Base-by-base conservation (phyloP, 2,888 invertebrate species). In the Philopedon plagiatum region DNA sequence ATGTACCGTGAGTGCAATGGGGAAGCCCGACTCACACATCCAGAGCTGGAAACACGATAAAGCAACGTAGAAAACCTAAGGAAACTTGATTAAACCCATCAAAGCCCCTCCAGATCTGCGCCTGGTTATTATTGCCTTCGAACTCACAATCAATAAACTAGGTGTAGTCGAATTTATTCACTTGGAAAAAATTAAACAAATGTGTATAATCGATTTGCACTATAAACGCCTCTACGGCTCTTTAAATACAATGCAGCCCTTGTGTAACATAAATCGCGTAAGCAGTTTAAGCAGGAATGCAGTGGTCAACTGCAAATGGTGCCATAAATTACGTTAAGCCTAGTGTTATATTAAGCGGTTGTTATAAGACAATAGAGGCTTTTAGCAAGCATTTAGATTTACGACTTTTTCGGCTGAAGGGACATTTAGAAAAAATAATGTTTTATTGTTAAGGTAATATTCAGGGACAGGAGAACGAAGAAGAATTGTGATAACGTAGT, bases 261-360 rank as follows among this genome's bases (percentile, higher is more conserved):
- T 21, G 46, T 11, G 46, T n/a, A n/a, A 46, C 46, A 23, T 46
- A 46, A 46, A 46, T 46, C 4, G 21, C 5, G 23, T 44, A 46
- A 15, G n/a, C n/a, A n/a, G n/a, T n/a, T n/a, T n/a, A n/a, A 46
- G 21, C 46, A 11, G n/a, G 23, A n/a, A 46, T 46, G 46, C 46
- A 46, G 46, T 46, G 46, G 46, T 46, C 46, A 46, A 46, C 23
- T 46, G 46, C 46, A 46, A 46, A 46, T 46, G 46, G 21, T 21
- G 19, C 21, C 9, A 46, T 46, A 23, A 21, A 46, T 46, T 23
- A 46, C 46, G 11, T 46, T 46, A 46, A 46, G 46, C 46, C n/a
- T 23, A 5, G 46, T 3, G n/a, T 46, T 21, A n/a, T 1, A 46
- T 46, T 46, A 46, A n/a, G 7, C n/a, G n/a, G 11, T 46, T 46